phyloP scores from a whole-genome alignment of 2,888 invertebrate species.

The Drosophila birchii region DNA sequence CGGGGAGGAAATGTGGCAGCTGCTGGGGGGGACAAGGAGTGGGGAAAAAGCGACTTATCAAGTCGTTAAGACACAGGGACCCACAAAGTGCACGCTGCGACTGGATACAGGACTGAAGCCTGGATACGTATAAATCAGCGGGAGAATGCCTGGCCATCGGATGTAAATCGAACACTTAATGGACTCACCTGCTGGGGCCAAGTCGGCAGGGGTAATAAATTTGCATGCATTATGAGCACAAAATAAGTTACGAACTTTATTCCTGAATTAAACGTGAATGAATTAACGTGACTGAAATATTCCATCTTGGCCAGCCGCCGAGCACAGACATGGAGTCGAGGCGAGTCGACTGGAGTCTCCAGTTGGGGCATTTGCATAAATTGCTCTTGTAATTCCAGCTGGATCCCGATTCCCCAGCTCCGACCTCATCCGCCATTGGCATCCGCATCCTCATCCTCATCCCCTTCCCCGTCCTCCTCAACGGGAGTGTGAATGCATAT shows the following conservation, averaged over 20 bases:
- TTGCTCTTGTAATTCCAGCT: slow-evolving; percentile 40
- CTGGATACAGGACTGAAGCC: slow-evolving; percentile 9
- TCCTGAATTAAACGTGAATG: slow-evolving; percentile 74
- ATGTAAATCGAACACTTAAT: slow-evolving; percentile 77
- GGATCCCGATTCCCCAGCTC: slow-evolving; percentile 6
- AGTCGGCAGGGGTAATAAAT: slow-evolving; percentile 51
- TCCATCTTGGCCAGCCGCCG: slow-evolving; percentile 58
- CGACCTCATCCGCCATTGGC: neutral
- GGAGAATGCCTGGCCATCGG: slow-evolving; percentile 34
- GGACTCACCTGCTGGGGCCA: slow-evolving; percentile 57
- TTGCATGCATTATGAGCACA: slow-evolving; percentile 72
- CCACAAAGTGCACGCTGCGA: slow-evolving; percentile 48
- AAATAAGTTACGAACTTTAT: slow-evolving; percentile 82
- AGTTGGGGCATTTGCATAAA: slow-evolving; percentile 66
- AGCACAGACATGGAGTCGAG: slow-evolving; percentile 18
- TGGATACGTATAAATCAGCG: slow-evolving; percentile 46
- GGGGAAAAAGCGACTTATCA: slow-evolving; percentile 57
- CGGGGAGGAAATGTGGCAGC: slow-evolving; percentile 48
- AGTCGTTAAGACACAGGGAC: slow-evolving; percentile 46
- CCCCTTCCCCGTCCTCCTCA: neutral
- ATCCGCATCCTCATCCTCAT: slow-evolving; percentile 10
- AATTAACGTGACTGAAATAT: slow-evolving; percentile 81
- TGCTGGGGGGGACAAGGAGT: slow-evolving; percentile 4
- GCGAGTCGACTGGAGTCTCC: slow-evolving; percentile 9
- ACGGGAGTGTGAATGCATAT: slow-evolving; percentile 55